phyloP scores from a whole-genome alignment of 2,888 invertebrate species.

The Himalopsyche tibetana region DNA sequence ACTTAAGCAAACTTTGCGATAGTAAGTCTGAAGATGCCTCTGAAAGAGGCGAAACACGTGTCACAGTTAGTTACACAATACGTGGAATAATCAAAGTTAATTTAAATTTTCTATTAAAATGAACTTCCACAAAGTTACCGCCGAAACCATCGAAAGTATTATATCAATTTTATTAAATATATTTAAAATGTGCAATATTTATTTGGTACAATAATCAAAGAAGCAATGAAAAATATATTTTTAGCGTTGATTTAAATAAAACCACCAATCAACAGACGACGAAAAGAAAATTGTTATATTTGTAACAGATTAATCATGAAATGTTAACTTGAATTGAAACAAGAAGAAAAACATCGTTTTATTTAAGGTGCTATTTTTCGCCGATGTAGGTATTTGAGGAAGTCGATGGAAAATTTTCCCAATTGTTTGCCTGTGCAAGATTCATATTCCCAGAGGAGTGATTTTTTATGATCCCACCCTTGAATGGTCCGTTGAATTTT shows the following conservation, averaged over 20 bases:
- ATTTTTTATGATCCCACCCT: conserved; percentile 30
- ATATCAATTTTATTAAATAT: too few species aligned
- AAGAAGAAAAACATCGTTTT: background rate
- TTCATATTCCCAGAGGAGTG: conserved; percentile 26
- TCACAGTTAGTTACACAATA: too few species aligned
- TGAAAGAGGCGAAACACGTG: too few species aligned
- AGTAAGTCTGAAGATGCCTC: too few species aligned
- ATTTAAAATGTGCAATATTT: too few species aligned
- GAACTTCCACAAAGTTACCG: too few species aligned
- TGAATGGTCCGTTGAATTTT: background rate
- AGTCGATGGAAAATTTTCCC: background rate
- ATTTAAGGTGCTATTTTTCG: conserved; percentile 2
- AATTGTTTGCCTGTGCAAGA: conserved; percentile 27
- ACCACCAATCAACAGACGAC: background rate
- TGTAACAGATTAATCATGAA: background rate
- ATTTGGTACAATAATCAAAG: too few species aligned
- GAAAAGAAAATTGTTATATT: background rate
- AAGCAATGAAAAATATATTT: too few species aligned
- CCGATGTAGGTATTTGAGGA: background rate
- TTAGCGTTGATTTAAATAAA: background rate
- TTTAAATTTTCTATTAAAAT: too few species aligned
- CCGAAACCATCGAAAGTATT: too few species aligned
- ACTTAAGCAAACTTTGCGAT: too few species aligned
- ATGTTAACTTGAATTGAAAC: background rate
- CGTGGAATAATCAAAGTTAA: too few species aligned